phyloP scores from a whole-genome alignment of 2,113 vertebrate species.

The Glaucomys volans region DNA sequence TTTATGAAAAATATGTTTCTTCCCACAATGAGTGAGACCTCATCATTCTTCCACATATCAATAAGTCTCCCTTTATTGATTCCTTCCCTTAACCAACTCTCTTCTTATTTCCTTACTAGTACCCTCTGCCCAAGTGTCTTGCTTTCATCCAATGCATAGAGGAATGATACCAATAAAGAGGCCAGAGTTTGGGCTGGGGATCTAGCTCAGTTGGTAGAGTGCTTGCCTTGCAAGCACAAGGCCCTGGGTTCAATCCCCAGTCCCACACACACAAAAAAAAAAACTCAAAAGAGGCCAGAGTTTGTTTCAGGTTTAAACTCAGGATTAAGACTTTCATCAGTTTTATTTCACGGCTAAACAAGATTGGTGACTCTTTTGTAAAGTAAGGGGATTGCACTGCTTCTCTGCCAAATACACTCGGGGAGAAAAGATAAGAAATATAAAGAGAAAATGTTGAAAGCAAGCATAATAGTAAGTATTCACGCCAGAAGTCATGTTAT shows the following conservation, averaged over 20 bases:
- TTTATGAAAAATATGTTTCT: not conserved
- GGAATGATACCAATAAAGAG: not conserved
- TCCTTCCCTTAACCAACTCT: not conserved
- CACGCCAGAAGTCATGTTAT: not conserved
- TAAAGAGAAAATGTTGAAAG: not conserved
- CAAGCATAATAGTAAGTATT: not conserved
- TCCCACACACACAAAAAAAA: no score
- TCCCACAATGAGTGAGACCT: not conserved
- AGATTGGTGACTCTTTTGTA: not conserved
- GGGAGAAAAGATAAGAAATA: slow-evolving; percentile 13
- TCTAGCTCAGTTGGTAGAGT: no score
- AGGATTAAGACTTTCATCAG: not conserved
- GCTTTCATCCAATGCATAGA: not conserved
- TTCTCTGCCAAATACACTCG: not conserved
- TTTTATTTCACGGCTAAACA: not conserved
- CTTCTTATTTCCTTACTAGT: not conserved
- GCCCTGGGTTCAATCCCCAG: no score
- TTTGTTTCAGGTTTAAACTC: not conserved
- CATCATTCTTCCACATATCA: not conserved
- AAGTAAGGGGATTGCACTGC: not conserved
- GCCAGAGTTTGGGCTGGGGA: not conserved
- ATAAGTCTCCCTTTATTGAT: not conserved
- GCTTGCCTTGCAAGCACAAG: no score
- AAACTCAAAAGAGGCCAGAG: not conserved
- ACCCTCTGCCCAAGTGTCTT: not conserved